Percentiles rank a stretch among this genome's conserved stretches.
phyloP scores from a whole-genome alignment of 2,888 invertebrate genomes.

The Sepiola atlantica region DNA sequence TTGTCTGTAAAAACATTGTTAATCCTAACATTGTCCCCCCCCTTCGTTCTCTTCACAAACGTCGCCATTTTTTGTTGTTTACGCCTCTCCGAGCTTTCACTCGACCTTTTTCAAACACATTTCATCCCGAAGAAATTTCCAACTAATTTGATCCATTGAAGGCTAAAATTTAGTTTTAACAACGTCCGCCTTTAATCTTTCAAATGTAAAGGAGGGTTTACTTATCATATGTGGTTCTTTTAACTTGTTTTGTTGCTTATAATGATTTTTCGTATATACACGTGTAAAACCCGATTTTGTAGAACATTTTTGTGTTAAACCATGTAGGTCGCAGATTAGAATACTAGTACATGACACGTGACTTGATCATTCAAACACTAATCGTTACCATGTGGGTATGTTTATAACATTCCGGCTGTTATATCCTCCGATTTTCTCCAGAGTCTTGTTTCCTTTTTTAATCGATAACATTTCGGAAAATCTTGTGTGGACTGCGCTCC shows the following conservation, averaged over 20 bases:
- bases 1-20: background rate
- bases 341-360: no score
- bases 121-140: background rate
- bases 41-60: background rate
- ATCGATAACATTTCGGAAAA: no score
- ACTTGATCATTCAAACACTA: no score
- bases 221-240: background rate
- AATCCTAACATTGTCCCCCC: background rate
- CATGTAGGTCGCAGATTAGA: no score
- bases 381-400: no score
- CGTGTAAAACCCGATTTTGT: background rate
- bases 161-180: background rate
- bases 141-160: background rate
- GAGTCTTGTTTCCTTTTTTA: no score
- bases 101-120: background rate
- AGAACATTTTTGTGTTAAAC: no score
- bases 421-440: no score
- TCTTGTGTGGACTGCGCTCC: no score
- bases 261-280: background rate
- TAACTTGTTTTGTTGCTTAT: background rate
- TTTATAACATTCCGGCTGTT: no score
- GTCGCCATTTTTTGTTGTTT: background rate
- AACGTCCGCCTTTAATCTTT: background rate
- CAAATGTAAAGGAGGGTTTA: background rate
- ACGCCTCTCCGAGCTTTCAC: background rate